Conservation (phyloP, 1,140 invertebrate species). For the Camponotus vicinus region DNA sequence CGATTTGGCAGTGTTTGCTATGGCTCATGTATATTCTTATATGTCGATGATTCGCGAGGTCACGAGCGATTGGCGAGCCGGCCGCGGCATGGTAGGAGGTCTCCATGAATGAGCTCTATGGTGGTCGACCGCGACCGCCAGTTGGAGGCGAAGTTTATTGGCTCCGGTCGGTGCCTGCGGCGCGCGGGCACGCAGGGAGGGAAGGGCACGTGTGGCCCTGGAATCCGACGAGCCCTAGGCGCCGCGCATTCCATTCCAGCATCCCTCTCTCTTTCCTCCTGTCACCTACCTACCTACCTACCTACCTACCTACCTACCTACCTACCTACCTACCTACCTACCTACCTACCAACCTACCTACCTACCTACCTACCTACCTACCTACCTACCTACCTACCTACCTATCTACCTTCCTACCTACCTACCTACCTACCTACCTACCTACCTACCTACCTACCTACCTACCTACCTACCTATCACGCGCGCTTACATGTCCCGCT, state of each 20-base stretch:
- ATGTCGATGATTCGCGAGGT: constrained; percentile 15
- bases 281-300: constrained; percentile 50
- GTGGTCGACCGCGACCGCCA: constrained; percentile 86
- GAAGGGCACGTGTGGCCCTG: constrained; percentile 86
- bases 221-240: constrained; percentile 88
- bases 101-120: constrained; percentile 86
- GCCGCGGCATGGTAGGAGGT: constrained; percentile 83
- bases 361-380: too few relatives aligned
- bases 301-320: constrained; percentile 40
- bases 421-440: too few relatives aligned
- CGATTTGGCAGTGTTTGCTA: background rate
- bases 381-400: too few relatives aligned
- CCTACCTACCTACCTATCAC: constrained; percentile 18
- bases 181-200: constrained; percentile 82
- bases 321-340: constrained; percentile 22
- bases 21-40: background rate
- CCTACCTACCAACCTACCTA: constrained; percentile 36
- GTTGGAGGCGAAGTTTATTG: constrained; percentile 85
- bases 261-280: constrained; percentile 38
- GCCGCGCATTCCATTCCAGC: constrained; percentile 88
- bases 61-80: constrained; percentile 40
- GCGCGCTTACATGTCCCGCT: constrained; percentile 45
- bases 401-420: too few relatives aligned
- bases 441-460: too few relatives aligned
- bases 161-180: constrained; percentile 79